These are phyloP conservation scores for Corythucha ciliata DNA, from an alignment of 2,888 invertebrate genomes.

Conservation along the genomic window DNA sequence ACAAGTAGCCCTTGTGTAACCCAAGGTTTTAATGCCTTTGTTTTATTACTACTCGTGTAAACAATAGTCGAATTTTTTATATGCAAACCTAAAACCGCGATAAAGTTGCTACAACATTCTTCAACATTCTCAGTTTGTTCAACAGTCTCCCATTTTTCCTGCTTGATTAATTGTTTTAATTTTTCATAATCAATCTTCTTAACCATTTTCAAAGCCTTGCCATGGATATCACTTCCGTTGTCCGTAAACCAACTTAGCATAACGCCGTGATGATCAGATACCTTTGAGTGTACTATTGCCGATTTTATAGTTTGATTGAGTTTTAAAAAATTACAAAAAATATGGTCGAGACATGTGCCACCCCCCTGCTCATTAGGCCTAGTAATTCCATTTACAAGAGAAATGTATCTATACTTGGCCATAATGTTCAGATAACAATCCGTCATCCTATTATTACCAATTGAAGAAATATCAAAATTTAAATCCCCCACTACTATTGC, in stretches of 20 bases:
- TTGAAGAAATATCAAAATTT: neutral
- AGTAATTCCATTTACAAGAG: conserved; percentile 2
- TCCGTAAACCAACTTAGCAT: conserved; percentile 1
- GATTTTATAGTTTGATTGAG: neutral
- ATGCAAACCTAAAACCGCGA: neutral
- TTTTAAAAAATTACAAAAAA: neutral
- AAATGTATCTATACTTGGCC: neutral
- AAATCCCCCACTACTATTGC: neutral
- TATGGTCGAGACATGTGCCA: conserved; percentile 1
- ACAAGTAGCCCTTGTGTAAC: neutral
- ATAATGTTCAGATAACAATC: neutral
- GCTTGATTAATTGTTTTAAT: neutral
- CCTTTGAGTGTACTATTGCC: conserved; percentile 1
- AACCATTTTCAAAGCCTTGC: neutral
- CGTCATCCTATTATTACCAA: neutral
- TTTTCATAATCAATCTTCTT: neutral
- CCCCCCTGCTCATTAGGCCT: neutral
- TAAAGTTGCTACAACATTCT: neutral
- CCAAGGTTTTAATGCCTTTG: neutral
- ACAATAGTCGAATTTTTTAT: neutral
- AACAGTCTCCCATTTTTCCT: neutral
- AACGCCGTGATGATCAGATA: neutral
- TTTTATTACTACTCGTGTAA: neutral
- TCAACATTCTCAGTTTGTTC: neutral
- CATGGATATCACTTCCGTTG: too few relatives aligned